Base-by-base conservation (phyloP, 2,888 invertebrate species). In the Choristoneura rosaceana region DNA sequence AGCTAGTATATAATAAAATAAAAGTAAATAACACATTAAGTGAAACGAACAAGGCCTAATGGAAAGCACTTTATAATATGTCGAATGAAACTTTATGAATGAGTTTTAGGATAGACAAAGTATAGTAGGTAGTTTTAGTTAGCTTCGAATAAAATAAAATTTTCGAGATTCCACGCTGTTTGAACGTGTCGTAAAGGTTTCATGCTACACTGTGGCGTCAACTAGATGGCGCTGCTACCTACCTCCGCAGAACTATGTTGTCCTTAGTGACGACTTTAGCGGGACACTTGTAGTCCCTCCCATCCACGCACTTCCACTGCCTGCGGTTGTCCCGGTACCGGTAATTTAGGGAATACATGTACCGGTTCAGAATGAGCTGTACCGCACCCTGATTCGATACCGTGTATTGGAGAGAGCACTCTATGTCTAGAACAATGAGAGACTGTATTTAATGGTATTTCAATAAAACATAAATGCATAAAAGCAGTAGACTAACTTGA, bases 271-370 rank as follows among this genome's bases (percentile, higher is more conserved):
- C 74, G 17, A 78, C 77, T 61, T 76, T 77, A 3, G 81, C 81
- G n/a, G 79, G 79, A 66, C 81, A 81, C 34, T 76, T 75, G 33
- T 61, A 70, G n/a, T 76, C 77, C 15, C 74, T 76, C 52, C 77
- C 77, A 59, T 80, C 78, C 15, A 79, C 76, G 50, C 81, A 81
- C 12, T 78, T 75, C 81, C 81, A 81, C 60, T 79, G 71, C n/a
- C 73, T n/a, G 12, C 63, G 34, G 43, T 71, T 62, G 59, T 63
- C 59, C 9, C 62, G 33, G 38, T 74, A 76, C 10, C 63, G 70
- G 58, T 77, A 70, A 38, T 69, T 70, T 33, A 80, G 34, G 45
- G 78, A 78, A 61, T 81, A 81, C 41, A 73, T 34, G 38, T 69
- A 73, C 62, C 68, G 62, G 59, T 73, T 68, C 38, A 73, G 33